These are phyloP conservation scores for Thalpophila matura DNA, from an alignment of 2,888 invertebrate genomes.

Conservation along the genomic window DNA sequence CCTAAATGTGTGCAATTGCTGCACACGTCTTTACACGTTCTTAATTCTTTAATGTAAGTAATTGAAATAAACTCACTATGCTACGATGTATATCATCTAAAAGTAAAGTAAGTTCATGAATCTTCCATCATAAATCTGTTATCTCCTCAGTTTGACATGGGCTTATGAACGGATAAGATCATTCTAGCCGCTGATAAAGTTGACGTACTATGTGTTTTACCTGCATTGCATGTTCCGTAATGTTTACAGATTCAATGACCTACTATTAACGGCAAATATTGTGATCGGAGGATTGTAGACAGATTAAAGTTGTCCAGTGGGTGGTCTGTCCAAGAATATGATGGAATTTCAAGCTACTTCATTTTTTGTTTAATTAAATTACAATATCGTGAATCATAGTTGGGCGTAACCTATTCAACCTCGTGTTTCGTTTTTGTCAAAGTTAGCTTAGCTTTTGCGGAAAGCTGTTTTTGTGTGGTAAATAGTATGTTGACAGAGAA, in stretches of 20 bases:
- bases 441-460: background rate
- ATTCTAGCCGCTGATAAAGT: slow-evolving; percentile 36
- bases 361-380: slow-evolving; percentile 28
- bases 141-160: slow-evolving; percentile 42
- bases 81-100: background rate
- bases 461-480: too few species aligned
- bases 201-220: slow-evolving; percentile 48
- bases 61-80: too few species aligned
- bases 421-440: background rate
- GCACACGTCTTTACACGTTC: too few species aligned
- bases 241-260: slow-evolving; percentile 53
- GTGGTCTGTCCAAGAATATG: slow-evolving; percentile 28
- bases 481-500: too few species aligned
- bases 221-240: slow-evolving; percentile 54
- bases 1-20: too few species aligned
- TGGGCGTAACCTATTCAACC: slow-evolving; percentile 17
- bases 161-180: slow-evolving; percentile 48
- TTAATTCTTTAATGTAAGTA: too few species aligned
- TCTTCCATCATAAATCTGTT: slow-evolving; percentile 42
- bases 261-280: slow-evolving; percentile 42
- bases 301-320: slow-evolving; percentile 3
- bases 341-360: background rate
- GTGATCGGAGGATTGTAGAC: slow-evolving; percentile 11
- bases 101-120: slow-evolving; percentile 11
- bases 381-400: slow-evolving; percentile 29